These are phyloP conservation scores for Calonectris borealis DNA, from an alignment of 2,113 vertebrate genomes.

Conservation along the genomic window DNA sequence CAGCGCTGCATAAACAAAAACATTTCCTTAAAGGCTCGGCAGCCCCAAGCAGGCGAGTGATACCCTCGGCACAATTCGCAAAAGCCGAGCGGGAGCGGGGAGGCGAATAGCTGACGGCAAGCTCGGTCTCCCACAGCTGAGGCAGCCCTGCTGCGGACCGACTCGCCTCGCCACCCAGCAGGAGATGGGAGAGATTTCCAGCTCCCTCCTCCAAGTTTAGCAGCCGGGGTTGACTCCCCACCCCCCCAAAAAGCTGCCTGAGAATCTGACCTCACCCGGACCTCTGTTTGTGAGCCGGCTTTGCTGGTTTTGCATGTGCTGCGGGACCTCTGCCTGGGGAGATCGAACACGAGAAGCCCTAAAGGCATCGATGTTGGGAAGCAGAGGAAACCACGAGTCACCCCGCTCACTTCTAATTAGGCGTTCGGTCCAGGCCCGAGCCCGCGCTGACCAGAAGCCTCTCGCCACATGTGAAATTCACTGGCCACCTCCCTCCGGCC, in stretches of 20 bases:
- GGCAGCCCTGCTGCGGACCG: not conserved
- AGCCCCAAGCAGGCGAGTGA: not conserved
- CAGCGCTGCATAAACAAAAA: conserved; percentile 68
- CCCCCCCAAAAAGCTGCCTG: not conserved
- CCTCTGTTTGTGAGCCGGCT: not conserved
- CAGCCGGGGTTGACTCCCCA: not conserved
- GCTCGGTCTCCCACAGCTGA: not conserved
- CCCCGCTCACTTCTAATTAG: not conserved
- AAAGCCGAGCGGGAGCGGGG: not conserved
- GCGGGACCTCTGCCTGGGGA: not conserved
- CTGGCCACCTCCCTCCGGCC: not conserved
- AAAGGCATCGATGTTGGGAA: not conserved
- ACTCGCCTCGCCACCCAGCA: not conserved
- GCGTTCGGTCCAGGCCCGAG: fast-evolving
- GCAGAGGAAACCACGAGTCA: not conserved
- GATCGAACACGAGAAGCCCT: not conserved
- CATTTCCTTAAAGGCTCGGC: conserved; percentile 62
- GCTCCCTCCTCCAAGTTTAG: not conserved
- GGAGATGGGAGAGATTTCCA: not conserved
- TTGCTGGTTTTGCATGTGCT: not conserved
- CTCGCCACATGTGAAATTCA: not conserved
- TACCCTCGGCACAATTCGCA: not conserved
- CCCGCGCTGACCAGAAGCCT: not conserved
- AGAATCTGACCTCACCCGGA: not conserved
- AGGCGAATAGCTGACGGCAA: not conserved